Conservation (phyloP, 37 sponge, comb jelly and placozoan genomes). For the Aplysina aerophoba region DNA sequence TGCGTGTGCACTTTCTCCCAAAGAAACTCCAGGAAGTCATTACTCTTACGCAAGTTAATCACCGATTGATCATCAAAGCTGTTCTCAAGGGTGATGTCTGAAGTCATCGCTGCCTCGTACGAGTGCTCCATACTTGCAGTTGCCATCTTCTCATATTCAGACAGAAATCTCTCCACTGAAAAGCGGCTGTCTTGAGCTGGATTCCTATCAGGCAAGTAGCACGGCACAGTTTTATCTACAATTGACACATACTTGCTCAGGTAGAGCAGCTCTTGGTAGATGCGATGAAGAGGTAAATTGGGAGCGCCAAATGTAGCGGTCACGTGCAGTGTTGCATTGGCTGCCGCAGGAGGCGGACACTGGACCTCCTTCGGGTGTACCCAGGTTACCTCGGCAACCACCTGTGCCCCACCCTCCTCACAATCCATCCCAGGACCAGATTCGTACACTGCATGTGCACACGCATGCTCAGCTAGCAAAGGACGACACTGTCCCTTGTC, state of each 20-base stretch:
- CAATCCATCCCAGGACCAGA: conserved; percentile 9
- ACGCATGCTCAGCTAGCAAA: neutral
- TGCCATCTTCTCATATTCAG: neutral
- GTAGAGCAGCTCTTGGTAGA: conserved; percentile 46
- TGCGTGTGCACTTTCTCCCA: neutral
- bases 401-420: neutral
- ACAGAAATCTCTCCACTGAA: neutral
- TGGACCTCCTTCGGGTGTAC: conserved; percentile 14
- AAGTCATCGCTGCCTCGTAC: neutral
- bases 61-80: neutral
- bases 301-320: conserved; percentile 43
- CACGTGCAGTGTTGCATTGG: conserved; percentile 50
- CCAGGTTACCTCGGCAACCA: conserved; percentile 58
- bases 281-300: conserved; percentile 39
- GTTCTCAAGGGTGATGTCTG: neutral
- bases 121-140: neutral
- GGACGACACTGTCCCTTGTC: neutral
- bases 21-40: conserved; percentile 13
- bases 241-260: conserved; percentile 17
- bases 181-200: neutral
- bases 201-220: no score
- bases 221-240: no score
- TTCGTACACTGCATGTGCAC: neutral
- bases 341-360: conserved; percentile 46
- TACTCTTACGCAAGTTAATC: neutral